Percentiles rank a stretch among this genome's conserved stretches.
Conservation (phyloP, 2,888 invertebrate genomes). For the Alitta virens region DNA sequence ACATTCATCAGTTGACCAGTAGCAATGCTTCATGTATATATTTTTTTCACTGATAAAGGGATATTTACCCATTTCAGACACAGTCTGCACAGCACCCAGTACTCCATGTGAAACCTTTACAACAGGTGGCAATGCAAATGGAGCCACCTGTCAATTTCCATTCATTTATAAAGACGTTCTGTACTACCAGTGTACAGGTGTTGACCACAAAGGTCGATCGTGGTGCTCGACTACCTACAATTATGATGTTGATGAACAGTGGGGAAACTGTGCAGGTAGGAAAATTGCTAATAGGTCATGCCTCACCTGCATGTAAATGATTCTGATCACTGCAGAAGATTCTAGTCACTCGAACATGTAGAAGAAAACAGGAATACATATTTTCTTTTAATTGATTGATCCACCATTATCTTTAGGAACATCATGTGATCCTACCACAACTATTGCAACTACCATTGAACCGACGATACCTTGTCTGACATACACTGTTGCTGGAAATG, state of each 20-base stretch:
- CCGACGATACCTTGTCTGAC: neutral
- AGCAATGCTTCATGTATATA: too few species aligned
- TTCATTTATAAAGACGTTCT: slow-evolving; percentile 5
- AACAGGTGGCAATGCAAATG: slow-evolving; percentile 11
- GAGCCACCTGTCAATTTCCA: slow-evolving; percentile 11
- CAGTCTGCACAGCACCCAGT: neutral
- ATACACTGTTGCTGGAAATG: slow-evolving; percentile 11
- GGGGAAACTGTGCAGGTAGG: slow-evolving; percentile 5
- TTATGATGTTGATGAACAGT: slow-evolving; percentile 9
- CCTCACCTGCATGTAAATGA: too few species aligned
- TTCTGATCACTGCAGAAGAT: too few species aligned
- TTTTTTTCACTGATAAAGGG: too few species aligned
- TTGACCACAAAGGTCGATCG: neutral
- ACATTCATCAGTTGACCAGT: neutral
- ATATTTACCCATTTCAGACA: neutral
- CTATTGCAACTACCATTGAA: neutral
- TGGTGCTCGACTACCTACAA: slow-evolving; percentile 17
- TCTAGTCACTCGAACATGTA: too few species aligned
- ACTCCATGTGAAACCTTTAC: neutral
- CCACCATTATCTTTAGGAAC: too few species aligned
- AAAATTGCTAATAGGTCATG: too few species aligned
- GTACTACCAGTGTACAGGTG: slow-evolving; percentile 1
- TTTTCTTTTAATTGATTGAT: too few species aligned
- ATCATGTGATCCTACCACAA: too few species aligned
- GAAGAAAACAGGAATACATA: too few species aligned